A percentile compares a stretch with the other conserved stretches of the same genome.
Evolutionary conservation across 2,888 invertebrate genomes (phyloP).

Genomic region (Drosophila cracens): DNA sequence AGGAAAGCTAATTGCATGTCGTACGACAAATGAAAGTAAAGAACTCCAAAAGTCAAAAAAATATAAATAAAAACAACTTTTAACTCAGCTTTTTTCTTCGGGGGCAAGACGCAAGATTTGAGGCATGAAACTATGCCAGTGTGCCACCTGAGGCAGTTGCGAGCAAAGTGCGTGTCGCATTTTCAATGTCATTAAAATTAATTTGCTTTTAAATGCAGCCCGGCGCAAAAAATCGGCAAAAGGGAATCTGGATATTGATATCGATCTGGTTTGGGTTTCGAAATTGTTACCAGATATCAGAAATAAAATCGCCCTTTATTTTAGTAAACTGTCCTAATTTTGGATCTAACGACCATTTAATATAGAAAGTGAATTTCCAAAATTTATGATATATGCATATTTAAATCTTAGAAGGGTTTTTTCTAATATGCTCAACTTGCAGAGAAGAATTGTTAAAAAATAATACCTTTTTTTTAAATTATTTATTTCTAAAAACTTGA

Average conservation of each 20-base stretch:
- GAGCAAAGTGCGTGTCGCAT: conserved; percentile 40
- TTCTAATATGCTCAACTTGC: not conserved
- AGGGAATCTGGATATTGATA: conserved; percentile 8
- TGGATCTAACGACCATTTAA: not conserved
- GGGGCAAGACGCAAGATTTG: conserved; percentile 4
- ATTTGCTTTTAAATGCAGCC: conserved; percentile 58
- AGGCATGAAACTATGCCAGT: conserved; percentile 39
- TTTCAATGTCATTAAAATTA: conserved; percentile 72
- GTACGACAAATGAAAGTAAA: conserved; percentile 52
- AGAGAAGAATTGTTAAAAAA: not conserved
- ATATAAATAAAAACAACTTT: conserved; percentile 27
- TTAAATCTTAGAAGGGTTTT: not conserved
- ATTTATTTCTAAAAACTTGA: not conserved
- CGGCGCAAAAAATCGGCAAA: not conserved
- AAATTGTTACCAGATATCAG: conserved; percentile 24
- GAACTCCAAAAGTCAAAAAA: conserved; percentile 20
- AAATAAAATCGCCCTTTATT: not conserved
- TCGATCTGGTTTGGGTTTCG: conserved; percentile 15
- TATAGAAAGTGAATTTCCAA: not conserved
- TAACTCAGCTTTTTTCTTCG: conserved; percentile 18
- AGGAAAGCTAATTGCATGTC: conserved; percentile 37
- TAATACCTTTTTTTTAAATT: too few species aligned
- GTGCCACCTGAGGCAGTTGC: conserved; percentile 18
- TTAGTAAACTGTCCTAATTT: not conserved
- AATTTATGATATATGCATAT: not conserved